Evolutionary conservation across 2,797 vertebrate species (phyloP), one percentile per base, ranked within the genome.

Genomic region (Falco peregrinus): DNA sequence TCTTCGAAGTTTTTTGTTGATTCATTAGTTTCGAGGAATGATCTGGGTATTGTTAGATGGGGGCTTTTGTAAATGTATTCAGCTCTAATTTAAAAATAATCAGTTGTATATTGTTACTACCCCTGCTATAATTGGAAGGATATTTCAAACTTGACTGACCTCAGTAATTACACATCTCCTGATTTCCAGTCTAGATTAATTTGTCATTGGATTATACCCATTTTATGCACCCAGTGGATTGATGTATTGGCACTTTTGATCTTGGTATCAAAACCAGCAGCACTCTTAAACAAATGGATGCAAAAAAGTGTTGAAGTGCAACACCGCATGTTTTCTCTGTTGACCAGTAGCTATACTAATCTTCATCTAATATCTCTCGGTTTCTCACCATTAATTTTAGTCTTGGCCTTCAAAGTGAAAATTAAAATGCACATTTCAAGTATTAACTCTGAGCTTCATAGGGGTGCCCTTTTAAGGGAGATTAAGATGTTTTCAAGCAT

Each of bases 111-210:
- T 79, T 87, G 71, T 69, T 84, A 10, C 61, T 82, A 75, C 8
- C 29, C 65, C 56, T 87, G 47, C 77, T 90, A 1, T 82, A 92
- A 70, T 41, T 57, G 68, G 35, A 89, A 94, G 64, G 57, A 64
- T 87, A 2, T 96, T 96, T 94, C 84, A 96, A 31, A 94, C 84
- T 51, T 70, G 70, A 45, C 43, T 76, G 28, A 74, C 28, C 25
- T 67, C 67, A 64, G 59, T 87, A 89, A 92, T 94, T 89, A 87
- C 59, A 78, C 43, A 73, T 35, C 67, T 76, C 37, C 29, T 87
- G 75, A 73, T 93, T 92, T 92, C 84, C 67, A 56, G 18, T 43
- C 24, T 53, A 45, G 65, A 54, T 90, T 57, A 69, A 76, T 84
- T 88, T 90, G 61, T 84, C 39, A 21, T 53, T 77, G 48, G 28